A percentile compares a stretch with the other conserved stretches of the same genome.
These are phyloP conservation scores for Bovichtus diacanthus DNA, from an alignment of 2,797 vertebrate species.

Conservation along the genomic window DNA sequence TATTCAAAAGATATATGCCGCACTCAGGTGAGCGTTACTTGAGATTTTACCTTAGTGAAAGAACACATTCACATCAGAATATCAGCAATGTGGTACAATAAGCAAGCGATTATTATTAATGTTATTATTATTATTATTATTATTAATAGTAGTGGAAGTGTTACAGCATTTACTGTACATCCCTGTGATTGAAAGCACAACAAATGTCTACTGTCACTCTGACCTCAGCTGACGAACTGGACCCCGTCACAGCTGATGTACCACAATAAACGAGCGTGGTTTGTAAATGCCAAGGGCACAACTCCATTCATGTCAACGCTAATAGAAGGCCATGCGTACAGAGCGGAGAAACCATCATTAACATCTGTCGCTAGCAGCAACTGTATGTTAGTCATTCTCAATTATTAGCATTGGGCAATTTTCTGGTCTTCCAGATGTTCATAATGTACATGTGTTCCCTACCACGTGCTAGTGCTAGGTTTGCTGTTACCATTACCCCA, in stretches of 20 bases:
- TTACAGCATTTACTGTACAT: neutral
- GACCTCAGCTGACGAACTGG: slow-evolving; percentile 17
- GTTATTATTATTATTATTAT: neutral
- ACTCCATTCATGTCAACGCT: slow-evolving; percentile 46
- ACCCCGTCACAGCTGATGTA: slow-evolving; percentile 18
- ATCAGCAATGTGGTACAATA: neutral
- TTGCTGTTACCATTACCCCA: slow-evolving; percentile 32
- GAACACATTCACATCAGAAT: neutral
- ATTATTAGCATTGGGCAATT: slow-evolving; percentile 34
- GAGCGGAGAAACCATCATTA: slow-evolving; percentile 32
- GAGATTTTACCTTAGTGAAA: neutral
- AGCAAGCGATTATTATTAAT: neutral
- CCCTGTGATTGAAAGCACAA: slow-evolving; percentile 6
- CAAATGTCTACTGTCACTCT: slow-evolving; percentile 20
- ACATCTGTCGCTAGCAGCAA: slow-evolving; percentile 47
- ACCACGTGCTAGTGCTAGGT: slow-evolving; percentile 36
- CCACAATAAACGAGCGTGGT: slow-evolving; percentile 15
- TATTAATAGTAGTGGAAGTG: neutral
- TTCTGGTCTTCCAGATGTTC: slow-evolving; percentile 63
- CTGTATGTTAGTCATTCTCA: slow-evolving; percentile 45
- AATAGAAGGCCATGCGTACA: slow-evolving; percentile 26
- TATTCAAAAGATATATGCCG: slow-evolving; percentile 16
- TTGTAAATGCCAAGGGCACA: slow-evolving; percentile 47
- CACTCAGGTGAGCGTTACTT: slow-evolving; percentile 13
- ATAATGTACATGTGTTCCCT: slow-evolving; percentile 6